Evolutionary conservation across 1,140 invertebrate species (phyloP), one percentile per base, ranked within the genome.

Genomic region (Meloidogyne hapla): DNA sequence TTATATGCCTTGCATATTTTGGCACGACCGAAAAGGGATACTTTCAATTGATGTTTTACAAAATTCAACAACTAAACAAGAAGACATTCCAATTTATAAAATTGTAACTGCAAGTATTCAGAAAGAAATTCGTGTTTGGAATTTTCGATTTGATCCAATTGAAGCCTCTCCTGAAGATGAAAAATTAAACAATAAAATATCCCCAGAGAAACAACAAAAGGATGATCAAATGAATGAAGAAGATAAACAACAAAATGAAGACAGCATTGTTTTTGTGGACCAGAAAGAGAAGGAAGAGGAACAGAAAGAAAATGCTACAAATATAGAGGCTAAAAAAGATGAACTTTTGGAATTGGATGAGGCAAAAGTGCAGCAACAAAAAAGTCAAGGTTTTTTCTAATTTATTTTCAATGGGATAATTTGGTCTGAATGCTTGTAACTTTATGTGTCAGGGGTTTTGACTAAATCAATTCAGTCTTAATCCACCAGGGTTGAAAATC

Each of bases 1-100:
- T 66, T 83, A 83, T 18, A 82, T 83, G 79, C 80, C 80, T 6
- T 33, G 42, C 8, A 83, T 82, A 70, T 83, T 74, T 65, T 82
- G 80, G 80, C 81, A 83, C 63, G 80, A 82, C 63, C 33, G 64
- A 21, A 48, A 80, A 25, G 69, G n/a, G 21, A 80, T 82, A 23
- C 42, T 81, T 13, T 81, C 74, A 18, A 62, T 82, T 26, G 67
- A 83, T 62, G 61, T 67, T 33, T 9, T 67, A 8, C 40, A 79
- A 28, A 6, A 71, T 2, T 42, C 42, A 9, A 56, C 18, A 15
- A 40, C 10, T n/a, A 33, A 18, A 21, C 5, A 48, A 12, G 13
- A 33, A 71, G 8, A 67, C 26, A 13, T 25, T 42, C 15, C 21
- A 68, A 38, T 23, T 18, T 82, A 84, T 70, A 83, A 83, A 73